Conservation (phyloP, 2,888 invertebrate species). For the Platycnemis pennipes region DNA sequence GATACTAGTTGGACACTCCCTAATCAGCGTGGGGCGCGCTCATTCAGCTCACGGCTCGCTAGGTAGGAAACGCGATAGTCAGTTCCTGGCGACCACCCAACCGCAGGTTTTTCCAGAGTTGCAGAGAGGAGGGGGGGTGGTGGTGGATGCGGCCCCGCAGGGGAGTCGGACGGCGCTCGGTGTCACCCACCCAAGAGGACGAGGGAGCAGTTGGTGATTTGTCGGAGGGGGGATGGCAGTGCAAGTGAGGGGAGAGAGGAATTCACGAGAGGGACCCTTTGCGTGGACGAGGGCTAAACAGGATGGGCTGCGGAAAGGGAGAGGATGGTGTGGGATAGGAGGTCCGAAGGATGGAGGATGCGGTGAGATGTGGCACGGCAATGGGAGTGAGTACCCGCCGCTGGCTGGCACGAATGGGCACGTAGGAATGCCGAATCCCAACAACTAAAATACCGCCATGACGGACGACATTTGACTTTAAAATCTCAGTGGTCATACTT, state of each 20-base stretch:
- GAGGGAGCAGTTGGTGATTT: not conserved
- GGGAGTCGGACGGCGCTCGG: not conserved
- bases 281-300: not conserved
- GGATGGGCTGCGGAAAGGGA: not conserved
- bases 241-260: not conserved
- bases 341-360: not conserved
- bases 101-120: not conserved
- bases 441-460: too few species aligned
- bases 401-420: too few species aligned
- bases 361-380: not conserved
- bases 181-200: not conserved
- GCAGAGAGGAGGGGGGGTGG: not conserved
- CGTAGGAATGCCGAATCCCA: too few species aligned
- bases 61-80: not conserved
- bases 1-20: too few species aligned
- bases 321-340: not conserved
- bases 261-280: not conserved
- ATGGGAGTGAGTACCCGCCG: too few species aligned
- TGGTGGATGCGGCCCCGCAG: not conserved
- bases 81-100: not conserved
- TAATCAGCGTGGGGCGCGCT: too few species aligned
- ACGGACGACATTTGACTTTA: too few species aligned
- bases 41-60: not conserved
- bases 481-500: too few species aligned
- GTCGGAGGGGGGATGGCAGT: not conserved